Evolutionary conservation across 2,113 vertebrate species (phyloP).

Genomic region (Callorhinus ursinus): DNA sequence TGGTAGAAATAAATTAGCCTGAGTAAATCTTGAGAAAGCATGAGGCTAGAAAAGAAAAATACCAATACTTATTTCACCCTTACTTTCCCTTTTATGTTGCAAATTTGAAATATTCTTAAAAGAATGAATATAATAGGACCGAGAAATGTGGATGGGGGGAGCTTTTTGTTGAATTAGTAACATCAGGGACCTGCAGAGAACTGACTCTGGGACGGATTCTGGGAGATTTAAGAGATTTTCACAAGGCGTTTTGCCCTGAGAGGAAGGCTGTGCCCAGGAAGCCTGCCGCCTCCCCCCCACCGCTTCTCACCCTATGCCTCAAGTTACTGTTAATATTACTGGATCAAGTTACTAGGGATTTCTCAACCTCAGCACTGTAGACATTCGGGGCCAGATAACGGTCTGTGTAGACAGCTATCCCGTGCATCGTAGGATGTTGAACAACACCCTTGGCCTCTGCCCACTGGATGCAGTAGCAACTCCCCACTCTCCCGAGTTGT

Average conservation of each 20-base stretch:
- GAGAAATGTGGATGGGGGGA: background rate
- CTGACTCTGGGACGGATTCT: background rate
- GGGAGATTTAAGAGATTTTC: background rate
- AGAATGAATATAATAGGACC: background rate
- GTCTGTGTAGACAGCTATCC: background rate
- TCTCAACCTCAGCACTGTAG: background rate
- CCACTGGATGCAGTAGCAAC: background rate
- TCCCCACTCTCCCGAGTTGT: background rate
- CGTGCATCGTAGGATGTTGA: background rate
- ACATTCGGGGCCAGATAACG: background rate
- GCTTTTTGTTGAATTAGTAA: constrained; percentile 17
- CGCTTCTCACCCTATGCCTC: accelerated
- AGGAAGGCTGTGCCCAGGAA: background rate
- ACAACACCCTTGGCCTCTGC: background rate
- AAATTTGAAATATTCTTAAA: constrained; percentile 65
- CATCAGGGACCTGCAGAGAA: background rate
- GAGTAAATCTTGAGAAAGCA: background rate
- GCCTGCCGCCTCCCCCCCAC: too few species aligned
- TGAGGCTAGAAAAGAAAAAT: background rate
- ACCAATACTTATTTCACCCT: background rate
- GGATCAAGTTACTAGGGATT: background rate
- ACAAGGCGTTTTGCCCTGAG: background rate
- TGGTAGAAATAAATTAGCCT: constrained; percentile 7
- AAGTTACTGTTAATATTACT: background rate
- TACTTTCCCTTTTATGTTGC: constrained; percentile 41